Evolutionary conservation across 2,797 vertebrate genomes (phyloP).

Genomic region (Cynopterus sphinx): DNA sequence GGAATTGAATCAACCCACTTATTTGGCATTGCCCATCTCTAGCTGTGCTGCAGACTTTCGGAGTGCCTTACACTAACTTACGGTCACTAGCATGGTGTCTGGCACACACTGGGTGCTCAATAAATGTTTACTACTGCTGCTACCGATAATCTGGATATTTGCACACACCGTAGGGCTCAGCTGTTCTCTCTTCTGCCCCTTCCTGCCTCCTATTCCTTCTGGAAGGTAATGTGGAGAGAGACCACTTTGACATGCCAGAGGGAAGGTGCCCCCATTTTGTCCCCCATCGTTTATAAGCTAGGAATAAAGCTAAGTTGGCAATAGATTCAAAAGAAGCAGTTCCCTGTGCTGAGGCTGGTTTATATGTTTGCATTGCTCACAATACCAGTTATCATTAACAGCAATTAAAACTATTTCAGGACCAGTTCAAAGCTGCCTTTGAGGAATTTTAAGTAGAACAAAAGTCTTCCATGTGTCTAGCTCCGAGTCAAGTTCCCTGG

Average conservation of each 20-base stretch:
- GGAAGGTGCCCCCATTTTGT: not conserved
- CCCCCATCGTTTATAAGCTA: not conserved
- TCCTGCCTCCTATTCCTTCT: not conserved
- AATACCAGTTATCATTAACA: constrained; percentile 44
- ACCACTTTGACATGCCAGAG: not conserved
- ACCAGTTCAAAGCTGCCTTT: constrained; percentile 66
- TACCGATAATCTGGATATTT: not conserved
- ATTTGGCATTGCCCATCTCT: not conserved
- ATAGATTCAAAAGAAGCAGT: not conserved
- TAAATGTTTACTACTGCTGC: not conserved
- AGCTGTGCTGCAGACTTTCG: not conserved
- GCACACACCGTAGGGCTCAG: not conserved
- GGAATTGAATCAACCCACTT: constrained; percentile 35
- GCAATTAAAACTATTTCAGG: constrained; percentile 67
- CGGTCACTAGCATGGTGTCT: not conserved
- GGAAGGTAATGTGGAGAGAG: not conserved
- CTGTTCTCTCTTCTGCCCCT: not conserved
- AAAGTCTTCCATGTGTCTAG: not conserved
- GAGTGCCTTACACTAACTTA: not conserved
- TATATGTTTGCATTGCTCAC: constrained; percentile 20
- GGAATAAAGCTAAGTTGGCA: not conserved
- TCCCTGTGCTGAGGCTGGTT: not conserved
- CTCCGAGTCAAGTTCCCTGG: not conserved
- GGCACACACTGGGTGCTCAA: not conserved
- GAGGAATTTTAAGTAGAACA: constrained; percentile 52